Conservation (phyloP, 2,888 invertebrate genomes). For the Sthenelais limicola region DNA sequence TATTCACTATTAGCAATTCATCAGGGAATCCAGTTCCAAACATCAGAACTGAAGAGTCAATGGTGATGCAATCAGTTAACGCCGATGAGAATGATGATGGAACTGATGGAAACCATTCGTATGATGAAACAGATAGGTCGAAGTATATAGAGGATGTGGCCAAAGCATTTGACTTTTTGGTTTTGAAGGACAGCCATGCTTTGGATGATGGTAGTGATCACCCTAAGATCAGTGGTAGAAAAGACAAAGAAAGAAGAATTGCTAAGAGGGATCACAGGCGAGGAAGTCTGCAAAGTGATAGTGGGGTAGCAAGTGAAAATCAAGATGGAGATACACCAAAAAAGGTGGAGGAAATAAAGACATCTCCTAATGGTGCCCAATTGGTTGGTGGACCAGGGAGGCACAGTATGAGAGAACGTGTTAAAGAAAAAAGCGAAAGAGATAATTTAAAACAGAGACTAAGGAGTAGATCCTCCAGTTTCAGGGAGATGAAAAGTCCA, state of each 20-base stretch:
- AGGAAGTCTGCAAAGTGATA: no score
- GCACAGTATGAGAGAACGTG: constrained; percentile 16
- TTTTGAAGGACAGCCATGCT: constrained; percentile 2
- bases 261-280: no score
- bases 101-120: neutral
- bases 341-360: no score
- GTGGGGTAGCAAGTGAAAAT: no score
- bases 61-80: constrained; percentile 23
- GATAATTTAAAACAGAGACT: no score
- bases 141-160: constrained; percentile 31
- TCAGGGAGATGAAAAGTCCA: no score
- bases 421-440: no score
- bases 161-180: constrained; percentile 20
- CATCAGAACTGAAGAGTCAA: neutral
- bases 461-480: no score
- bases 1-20: constrained; percentile 10
- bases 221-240: neutral
- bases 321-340: no score
- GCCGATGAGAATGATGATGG: neutral
- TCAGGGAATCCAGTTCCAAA: neutral
- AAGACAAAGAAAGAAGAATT: no score
- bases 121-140: constrained; percentile 2
- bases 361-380: no score
- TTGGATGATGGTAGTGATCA: neutral
- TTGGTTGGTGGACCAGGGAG: neutral